Evolutionary conservation across 2,113 vertebrate genomes (phyloP), one percentile per base, ranked within the genome.

Genomic region (Irena cyanogastra): DNA sequence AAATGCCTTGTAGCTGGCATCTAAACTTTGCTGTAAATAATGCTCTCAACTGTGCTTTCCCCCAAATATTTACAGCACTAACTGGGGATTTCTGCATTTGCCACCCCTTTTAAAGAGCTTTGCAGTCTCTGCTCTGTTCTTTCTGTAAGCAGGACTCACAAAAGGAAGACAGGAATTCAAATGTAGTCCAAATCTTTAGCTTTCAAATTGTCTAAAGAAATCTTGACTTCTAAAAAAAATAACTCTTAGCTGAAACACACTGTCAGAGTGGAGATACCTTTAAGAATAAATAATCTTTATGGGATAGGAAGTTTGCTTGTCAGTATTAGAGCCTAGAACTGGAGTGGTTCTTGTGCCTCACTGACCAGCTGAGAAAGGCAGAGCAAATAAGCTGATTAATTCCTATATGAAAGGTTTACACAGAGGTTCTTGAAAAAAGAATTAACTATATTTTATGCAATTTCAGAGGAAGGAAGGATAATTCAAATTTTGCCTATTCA

Each of bases 11-110:
- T 85, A 94, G 77, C 83, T 31, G 27, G 47, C 70, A 49, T 22
- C 76, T 80, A 74, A 94, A 72, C 70, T 95, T 96, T 63, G 31
- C 77, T 92, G 59, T 89, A 94, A 94, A 91, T 93, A 95, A 85
- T 83, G 66, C 19, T 87, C 45, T 41, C 39, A 91, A 41, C 30
- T 69, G 33, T 1, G 0, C 77, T 87, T 84, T 4, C 7, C 13
- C 28, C 13, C 16, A 11, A 39, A 3, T 74, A 69, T 91, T 89
- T 90, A 76, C 28, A 59, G 33, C 65, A 41, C 44, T 63, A 22
- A 74, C 69, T 52, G 33, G 28, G 30, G 83, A 28, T 69, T 89
- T 71, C 41, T 94, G 57, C 19, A 10, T 87, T 91, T 91, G 23
- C 31, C 13, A 17, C 16, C 41, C 45, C 31, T 70, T 74, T 11